Evolutionary conservation across 92 coral and sea anemone species (phyloP).

Genomic region (Anthopleura xanthogrammica): DNA sequence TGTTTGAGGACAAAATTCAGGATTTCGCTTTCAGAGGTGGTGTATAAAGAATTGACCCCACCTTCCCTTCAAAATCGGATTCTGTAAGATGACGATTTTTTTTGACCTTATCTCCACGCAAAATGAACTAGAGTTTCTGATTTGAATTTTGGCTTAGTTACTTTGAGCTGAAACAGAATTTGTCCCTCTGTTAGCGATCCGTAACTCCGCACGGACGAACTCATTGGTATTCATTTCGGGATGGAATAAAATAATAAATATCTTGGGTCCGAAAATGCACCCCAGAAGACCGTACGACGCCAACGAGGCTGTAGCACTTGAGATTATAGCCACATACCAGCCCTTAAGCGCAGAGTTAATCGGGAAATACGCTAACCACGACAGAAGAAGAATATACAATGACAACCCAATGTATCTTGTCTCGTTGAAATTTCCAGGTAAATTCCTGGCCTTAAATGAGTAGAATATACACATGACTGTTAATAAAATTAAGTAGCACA

Average conservation of each 20-base stretch:
- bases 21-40: too few relatives aligned
- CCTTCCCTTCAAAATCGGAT: too few relatives aligned
- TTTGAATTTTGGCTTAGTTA: not conserved
- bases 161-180: slow-evolving; percentile 44
- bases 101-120: too few relatives aligned
- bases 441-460: slow-evolving; percentile 49
- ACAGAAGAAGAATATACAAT: slow-evolving; percentile 45
- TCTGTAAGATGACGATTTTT: too few relatives aligned
- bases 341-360: slow-evolving; percentile 43
- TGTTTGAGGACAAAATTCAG: too few relatives aligned
- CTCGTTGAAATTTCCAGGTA: slow-evolving; percentile 56
- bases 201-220: slow-evolving; percentile 37
- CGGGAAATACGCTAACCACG: slow-evolving; percentile 54
- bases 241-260: slow-evolving; percentile 39
- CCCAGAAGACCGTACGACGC: slow-evolving; percentile 47
- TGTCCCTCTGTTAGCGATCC: slow-evolving; percentile 29
- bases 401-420: slow-evolving; percentile 49
- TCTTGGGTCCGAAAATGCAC: slow-evolving; percentile 48
- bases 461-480: slow-evolving; percentile 37
- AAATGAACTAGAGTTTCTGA: too few relatives aligned
- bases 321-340: slow-evolving; percentile 42
- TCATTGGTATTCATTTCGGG: slow-evolving; percentile 46
- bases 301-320: slow-evolving; percentile 41
- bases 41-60: too few relatives aligned
- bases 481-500: slow-evolving; percentile 41